Base-by-base conservation (phyloP, 2,888 invertebrate genomes). In the Eilema griseolum region DNA sequence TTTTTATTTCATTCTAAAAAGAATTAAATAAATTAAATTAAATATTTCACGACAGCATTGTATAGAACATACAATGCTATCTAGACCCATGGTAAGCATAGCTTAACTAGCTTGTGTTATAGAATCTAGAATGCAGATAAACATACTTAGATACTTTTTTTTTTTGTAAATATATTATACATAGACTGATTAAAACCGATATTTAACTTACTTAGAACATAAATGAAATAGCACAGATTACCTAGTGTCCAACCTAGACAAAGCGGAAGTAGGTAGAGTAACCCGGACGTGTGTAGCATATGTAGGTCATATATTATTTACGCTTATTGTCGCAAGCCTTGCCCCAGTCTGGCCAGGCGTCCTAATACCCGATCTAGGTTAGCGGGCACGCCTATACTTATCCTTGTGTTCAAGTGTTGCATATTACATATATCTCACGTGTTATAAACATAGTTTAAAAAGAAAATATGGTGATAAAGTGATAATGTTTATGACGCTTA, bases 301-400 rank as follows among this genome's bases (percentile, higher is more conserved):
- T 69, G 68, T 78, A 80, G 76, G 76, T 76, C n/a, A n/a, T n/a
- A n/a, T 78, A 77, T 73, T 73, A 63, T 78, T 62, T 61, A 57
- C 65, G n/a, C 57, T 68, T 71, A 60, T 59, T 62, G 75, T 75
- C 65, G 70, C 72, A 60, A 71, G 26, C 81, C 82, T 81, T 70
- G 82, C 66, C 61, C 61, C 37, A 33, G 23, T 61, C 65, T 66
- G 26, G 11, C 74, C 79, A 78, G 75, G 63, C 66, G 73, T 72
- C 70, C 72, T 76, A 75, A 57, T 11, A 59, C 41, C 23, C 56
- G 73, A 72, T 33, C 77, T 82, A 82, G 81, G 78, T 46, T 75
- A 75, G 61, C 65, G 57, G 74, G 59, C 78, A 72, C 72, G 70
- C 80, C 81, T 73, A 23, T 41, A 61, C 16, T 26, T 67, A 46